Base-by-base conservation (phyloP, 2,888 invertebrate species). In the Anthrax anthrax region DNA sequence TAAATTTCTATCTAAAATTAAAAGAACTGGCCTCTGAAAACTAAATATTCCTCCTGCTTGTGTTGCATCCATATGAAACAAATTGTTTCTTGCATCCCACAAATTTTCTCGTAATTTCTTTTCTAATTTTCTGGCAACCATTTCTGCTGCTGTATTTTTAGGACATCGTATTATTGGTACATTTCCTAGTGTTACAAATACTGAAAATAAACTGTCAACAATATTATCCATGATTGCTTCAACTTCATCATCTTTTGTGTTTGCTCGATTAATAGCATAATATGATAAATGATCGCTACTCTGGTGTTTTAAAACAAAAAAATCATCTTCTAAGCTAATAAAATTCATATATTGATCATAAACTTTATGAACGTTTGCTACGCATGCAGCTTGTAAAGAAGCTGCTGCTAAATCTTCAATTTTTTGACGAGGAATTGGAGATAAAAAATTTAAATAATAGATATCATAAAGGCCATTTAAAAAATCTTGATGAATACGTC, bases 301-400 rank as follows among this genome's bases (percentile, higher is more conserved):
- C 64, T 94, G 91, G 68, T 96, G 91, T 61, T 89, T 83, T 59
- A 96, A 72, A 46, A 90, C 80, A 69, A 97, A 99, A 66, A 99
- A 78, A 64, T 98, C 96, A 69, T 98, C 95, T 72, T 99, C 98
- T 53, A 99, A 71, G 41, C 91, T 87, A 57, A 99, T 95, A 60
- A 98, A 99, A 71, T 97, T 97, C 46, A 97, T 76, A 74, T 97
- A 98, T 69, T 99, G 98, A 68, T 99, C 98, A 70, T 82, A 96
- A 14, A 98, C 86, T 72, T 95, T 95, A 53, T 91, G 88, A 49
- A 97, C 87, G 62, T 84, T 86, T 38, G 86, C 78, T n/a, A 91
- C 89, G 55, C 87, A 84, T 58, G 89, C 89, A 0, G 90, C 81
- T 58, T 90, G 85, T 40, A 98, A 77, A 1, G 96, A 90, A 2